Percentiles rank a stretch among this genome's conserved stretches.
Evolutionary conservation across 2,113 vertebrate species (phyloP).

Genomic region (Dipodomys spectabilis): DNA sequence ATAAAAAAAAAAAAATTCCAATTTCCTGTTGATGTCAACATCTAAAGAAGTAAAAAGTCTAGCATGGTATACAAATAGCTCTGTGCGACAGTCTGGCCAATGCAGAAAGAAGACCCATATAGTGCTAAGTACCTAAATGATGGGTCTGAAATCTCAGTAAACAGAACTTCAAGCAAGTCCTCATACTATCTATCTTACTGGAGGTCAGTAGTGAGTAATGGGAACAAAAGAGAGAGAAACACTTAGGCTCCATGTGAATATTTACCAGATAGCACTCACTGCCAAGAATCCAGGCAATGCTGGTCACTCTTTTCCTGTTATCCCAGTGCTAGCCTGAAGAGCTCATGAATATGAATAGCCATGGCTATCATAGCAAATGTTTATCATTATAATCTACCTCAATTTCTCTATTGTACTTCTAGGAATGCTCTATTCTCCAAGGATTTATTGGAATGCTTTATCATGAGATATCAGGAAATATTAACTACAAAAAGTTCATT

Average conservation of each 20-base stretch:
- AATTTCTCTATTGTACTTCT: background rate
- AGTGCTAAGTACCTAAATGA: background rate
- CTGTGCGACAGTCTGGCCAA: background rate
- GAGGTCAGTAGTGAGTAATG: background rate
- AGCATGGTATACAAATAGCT: background rate
- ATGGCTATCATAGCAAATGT: background rate
- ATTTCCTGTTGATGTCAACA: conserved; percentile 26
- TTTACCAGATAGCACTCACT: background rate
- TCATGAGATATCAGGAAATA: background rate
- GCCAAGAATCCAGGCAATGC: background rate
- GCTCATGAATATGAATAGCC: background rate
- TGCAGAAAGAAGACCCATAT: background rate
- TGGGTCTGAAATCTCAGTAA: conserved; percentile 34
- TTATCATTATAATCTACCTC: background rate
- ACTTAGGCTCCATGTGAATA: background rate
- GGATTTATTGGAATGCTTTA: conserved; percentile 46
- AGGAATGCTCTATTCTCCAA: background rate
- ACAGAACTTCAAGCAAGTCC: conserved; percentile 34
- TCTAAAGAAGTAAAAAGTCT: conserved; percentile 5
- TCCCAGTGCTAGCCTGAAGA: background rate
- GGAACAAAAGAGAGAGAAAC: conserved; percentile 12
- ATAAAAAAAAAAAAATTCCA: too few species aligned
- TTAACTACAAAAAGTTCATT: conserved; percentile 15
- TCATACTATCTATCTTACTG: background rate
- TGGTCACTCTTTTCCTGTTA: background rate